Percentiles rank a stretch among this genome's conserved stretches.
Evolutionary conservation across 1,140 invertebrate genomes (phyloP).

Genomic region (Ceratoteleas bidentatus): DNA sequence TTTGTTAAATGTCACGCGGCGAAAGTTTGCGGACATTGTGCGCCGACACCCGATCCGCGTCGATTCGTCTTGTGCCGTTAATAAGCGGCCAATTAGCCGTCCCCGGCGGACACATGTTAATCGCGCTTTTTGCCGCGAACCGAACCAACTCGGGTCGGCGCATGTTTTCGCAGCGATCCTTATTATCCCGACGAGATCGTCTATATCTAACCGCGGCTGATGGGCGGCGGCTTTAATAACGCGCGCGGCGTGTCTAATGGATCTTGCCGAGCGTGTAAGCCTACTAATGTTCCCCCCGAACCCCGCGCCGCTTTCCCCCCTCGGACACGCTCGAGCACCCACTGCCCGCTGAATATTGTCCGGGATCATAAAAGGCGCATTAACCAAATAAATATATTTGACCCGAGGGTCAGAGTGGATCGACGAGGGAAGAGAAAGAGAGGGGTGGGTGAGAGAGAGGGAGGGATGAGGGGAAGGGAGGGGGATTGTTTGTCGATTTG

Average conservation of each 20-base stretch:
- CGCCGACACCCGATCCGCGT: constrained; percentile 1
- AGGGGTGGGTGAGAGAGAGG: neutral
- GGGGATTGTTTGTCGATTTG: constrained; percentile 4
- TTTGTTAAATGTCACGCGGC: constrained; percentile 50
- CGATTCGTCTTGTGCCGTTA: constrained; percentile 2
- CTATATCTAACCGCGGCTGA: constrained; percentile 69
- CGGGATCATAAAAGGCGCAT: constrained; percentile 58
- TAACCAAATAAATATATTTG: constrained; percentile 63
- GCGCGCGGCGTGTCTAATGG: constrained; percentile 74
- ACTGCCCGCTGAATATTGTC: constrained; percentile 46
- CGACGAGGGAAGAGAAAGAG: constrained; percentile 37
- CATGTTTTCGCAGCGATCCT: constrained; percentile 69
- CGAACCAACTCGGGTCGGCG: constrained; percentile 49
- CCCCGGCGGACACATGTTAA: no score
- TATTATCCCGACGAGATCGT: constrained; percentile 74
- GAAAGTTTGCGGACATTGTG: constrained; percentile 10
- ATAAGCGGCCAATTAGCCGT: neutral
- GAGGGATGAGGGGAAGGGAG: neutral
- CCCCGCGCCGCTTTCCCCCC: constrained; percentile 22
- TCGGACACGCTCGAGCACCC: constrained; percentile 49
- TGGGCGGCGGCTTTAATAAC: constrained; percentile 76
- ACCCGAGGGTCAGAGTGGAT: constrained; percentile 42
- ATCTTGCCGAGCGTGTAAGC: constrained; percentile 74
- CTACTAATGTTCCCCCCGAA: constrained; percentile 72
- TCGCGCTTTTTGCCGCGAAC: constrained; percentile 38